Evolutionary conservation across 1,140 invertebrate species (phyloP), one percentile per base, ranked within the genome.

Genomic region (Colletes latitarsis): DNA sequence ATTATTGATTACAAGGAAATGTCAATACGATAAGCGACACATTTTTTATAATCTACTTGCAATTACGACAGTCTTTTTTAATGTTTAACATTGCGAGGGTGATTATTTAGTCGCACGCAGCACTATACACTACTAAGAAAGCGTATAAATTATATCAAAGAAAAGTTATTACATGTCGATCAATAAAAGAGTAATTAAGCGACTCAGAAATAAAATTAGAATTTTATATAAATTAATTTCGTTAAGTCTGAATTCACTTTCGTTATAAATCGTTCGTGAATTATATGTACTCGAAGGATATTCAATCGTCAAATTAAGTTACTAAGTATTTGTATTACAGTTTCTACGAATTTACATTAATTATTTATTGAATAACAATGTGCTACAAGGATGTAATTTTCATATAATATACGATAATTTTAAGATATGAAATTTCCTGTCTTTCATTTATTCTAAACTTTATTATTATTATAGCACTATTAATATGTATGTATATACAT

Each of bases 61-160:
- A 15, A 52, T 39, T 14, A n/a, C 21, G n/a, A 70, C 58, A 15
- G 8, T 6, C 21, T 3, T 62, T 62, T 71, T 17, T 15, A 69
- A 49, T 30, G 39, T 76, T 46, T 3, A 58, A 76, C 8, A 15
- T 58, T 77, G 12, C 21, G n/a, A n/a, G 8, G 6, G 12, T n/a
- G 43, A 46, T 84, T 76, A 67, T 84, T 84, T 81, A 84, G 71
- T 66, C 64, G 46, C 46, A 39, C 43, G 52, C 52, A 78, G 4
- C 39, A 62, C 53, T 66, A 55, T 66, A 46, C n/a, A 77, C 49
- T 55, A 79, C n/a, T 69, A 74, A 64, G 69, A 43, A 73, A 64
- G 19, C 64, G 39, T 62, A 70, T 63, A 73, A 72, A 80, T 39
- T 74, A 53, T 80, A 83, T 69, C 82, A 80, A 83, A 84, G 83